phyloP scores from a whole-genome alignment of 92 coral and sea anemone species.

The Palythoa grandis region DNA sequence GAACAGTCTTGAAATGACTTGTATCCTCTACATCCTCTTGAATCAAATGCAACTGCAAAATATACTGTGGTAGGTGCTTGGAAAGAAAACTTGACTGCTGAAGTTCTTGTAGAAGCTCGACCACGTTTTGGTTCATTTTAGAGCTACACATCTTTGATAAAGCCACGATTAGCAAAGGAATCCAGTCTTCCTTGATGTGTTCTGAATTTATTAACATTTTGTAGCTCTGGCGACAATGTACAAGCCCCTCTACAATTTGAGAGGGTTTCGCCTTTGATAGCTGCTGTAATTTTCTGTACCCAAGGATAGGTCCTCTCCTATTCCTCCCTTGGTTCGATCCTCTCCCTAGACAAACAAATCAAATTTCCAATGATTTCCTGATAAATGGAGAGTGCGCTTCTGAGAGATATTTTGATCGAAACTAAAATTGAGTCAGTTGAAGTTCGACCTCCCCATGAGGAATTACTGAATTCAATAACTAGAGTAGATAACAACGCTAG shows the following conservation, averaged over 20 bases:
- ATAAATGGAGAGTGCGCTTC: not conserved
- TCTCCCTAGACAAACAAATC: slow-evolving; percentile 16
- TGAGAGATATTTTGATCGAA: too few species aligned
- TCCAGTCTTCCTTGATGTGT: slow-evolving; percentile 74
- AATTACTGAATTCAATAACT: too few species aligned
- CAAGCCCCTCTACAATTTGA: slow-evolving; percentile 50
- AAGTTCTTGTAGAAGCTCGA: slow-evolving; percentile 72
- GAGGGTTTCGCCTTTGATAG: slow-evolving; percentile 48
- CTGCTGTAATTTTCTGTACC: slow-evolving; percentile 57
- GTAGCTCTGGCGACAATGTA: slow-evolving; percentile 62
- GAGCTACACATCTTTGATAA: slow-evolving; percentile 77
- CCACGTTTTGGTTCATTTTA: slow-evolving; percentile 69
- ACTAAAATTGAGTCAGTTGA: too few species aligned
- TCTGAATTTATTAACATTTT: slow-evolving; percentile 53
- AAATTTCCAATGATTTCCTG: not conserved
- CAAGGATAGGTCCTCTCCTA: slow-evolving; percentile 58
- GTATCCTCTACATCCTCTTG: slow-evolving; percentile 54
- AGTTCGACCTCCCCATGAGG: too few species aligned
- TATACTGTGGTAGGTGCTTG: slow-evolving; percentile 68
- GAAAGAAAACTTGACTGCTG: slow-evolving; percentile 64
- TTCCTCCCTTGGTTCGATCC: not conserved
- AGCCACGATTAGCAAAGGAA: slow-evolving; percentile 60
- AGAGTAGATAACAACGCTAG: too few species aligned
- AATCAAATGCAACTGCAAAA: slow-evolving; percentile 72
- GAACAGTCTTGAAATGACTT: slow-evolving; percentile 47